These are phyloP conservation scores for Peromyscus eremicus DNA, from an alignment of 2,797 vertebrate genomes.

Conservation along the genomic window DNA sequence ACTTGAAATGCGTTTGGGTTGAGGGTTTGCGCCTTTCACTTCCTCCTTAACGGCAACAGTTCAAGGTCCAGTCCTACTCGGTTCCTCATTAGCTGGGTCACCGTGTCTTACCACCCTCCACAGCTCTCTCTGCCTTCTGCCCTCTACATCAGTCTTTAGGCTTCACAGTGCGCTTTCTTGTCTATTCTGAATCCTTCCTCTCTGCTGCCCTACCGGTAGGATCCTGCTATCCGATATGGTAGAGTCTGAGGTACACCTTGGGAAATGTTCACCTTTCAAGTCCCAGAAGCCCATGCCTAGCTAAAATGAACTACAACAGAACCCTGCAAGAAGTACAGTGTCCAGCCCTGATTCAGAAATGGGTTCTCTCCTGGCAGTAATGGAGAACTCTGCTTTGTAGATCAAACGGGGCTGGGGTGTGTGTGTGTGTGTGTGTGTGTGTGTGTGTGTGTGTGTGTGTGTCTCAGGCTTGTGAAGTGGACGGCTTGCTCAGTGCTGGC, in stretches of 20 bases:
- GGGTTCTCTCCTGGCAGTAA: slow-evolving; percentile 46
- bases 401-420: background rate
- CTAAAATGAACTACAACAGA: background rate
- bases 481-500: slow-evolving; percentile 57
- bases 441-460: too few relatives aligned
- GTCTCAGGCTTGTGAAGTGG: slow-evolving; percentile 14
- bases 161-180: background rate
- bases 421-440: background rate
- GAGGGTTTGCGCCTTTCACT: background rate
- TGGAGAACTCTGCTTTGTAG: background rate
- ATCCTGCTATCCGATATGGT: background rate
- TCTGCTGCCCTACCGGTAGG: background rate
- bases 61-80: background rate
- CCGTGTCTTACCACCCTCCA: background rate
- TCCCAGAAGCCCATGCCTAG: slow-evolving; percentile 9
- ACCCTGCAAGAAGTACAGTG: background rate
- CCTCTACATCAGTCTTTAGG: background rate
- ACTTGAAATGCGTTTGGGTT: slow-evolving; percentile 2
- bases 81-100: slow-evolving; percentile 11
- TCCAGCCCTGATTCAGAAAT: background rate
- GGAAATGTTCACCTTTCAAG: slow-evolving; percentile 46
- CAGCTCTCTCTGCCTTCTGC: background rate
- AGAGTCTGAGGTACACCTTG: background rate
- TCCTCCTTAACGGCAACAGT: background rate
- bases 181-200: background rate